Evolutionary conservation across 2,113 vertebrate genomes (phyloP), one percentile per base, ranked within the genome.

Genomic region (Hirundichthys speculiger): DNA sequence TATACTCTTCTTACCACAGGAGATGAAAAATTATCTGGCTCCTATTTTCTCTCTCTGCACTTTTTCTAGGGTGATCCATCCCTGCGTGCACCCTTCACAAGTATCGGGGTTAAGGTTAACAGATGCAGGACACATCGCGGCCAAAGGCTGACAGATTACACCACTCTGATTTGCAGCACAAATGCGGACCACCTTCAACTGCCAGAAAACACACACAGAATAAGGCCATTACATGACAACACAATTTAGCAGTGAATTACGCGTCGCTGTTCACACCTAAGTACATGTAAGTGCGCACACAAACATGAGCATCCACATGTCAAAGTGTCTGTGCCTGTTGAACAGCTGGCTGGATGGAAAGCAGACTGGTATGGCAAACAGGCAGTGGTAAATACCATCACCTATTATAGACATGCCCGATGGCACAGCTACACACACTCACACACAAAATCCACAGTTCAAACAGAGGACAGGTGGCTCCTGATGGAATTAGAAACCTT

Each of bases 381-480:
- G 63, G 48, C 56, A 22, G 69, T 48, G 82, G 76, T 76, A 64
- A 92, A 92, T 91, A 84, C 79, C 86, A 87, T 89, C 80, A 85
- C 92, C 92, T 90, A 90, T 90, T 91, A 91, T 92, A 91, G 91
- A 84, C 85, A 82, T 82, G 16, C 59, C 74, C 71, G 73, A 47
- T 82, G 79, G 52, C 83, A 90, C 48, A 40, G 60, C 45, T 27
- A 14, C 55, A 42, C 38, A n/a, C 52, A 48, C 49, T 54, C 56
- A 53, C 50, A 64, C 24, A 52, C 52, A 41, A 68, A 64, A 76
- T 71, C 49, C 25, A 59, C 30, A 54, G 79, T 63, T 83, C 71
- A 78, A 66, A 69, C 48, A 56, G 45, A 46, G 64, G 62, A 69
- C 85, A 85, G 70, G 63, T 79, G 85, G 73, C 76, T 25, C 14